These are phyloP conservation scores for Drosophila tani DNA, from an alignment of 1,140 invertebrate genomes.

Conservation along the genomic window DNA sequence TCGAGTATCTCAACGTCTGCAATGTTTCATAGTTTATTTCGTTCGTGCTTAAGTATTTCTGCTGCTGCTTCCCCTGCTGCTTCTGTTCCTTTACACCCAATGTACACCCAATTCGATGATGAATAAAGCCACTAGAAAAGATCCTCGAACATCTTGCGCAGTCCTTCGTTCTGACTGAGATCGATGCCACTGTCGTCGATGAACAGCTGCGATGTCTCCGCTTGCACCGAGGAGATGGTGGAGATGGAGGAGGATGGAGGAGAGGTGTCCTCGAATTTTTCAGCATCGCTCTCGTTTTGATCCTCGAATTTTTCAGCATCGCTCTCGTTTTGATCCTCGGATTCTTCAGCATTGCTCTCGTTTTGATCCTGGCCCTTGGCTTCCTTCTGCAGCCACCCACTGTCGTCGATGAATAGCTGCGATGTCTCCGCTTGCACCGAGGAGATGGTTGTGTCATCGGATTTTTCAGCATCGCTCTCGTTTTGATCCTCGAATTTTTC, in stretches of 20 bases:
- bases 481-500: no score
- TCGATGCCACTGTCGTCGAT: neutral
- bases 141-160: neutral
- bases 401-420: no score
- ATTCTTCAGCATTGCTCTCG: neutral
- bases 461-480: no score
- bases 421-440: no score
- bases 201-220: neutral
- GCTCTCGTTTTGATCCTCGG: neutral
- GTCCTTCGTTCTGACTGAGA: neutral
- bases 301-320: neutral
- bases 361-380: neutral
- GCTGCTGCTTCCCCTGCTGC: conserved; percentile 41
- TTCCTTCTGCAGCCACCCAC: neutral
- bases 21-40: conserved; percentile 53
- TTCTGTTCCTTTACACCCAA: conserved; percentile 68
- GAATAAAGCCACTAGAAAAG: conserved; percentile 37
- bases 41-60: conserved; percentile 47
- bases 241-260: no score
- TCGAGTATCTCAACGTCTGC: conserved; percentile 53
- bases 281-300: neutral
- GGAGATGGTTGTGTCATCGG: no score
- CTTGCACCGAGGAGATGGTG: neutral
- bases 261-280: neutral
- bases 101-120: conserved; percentile 53